These are phyloP conservation scores for Peromyscus melanophrys DNA, from an alignment of 2,797 vertebrate genomes.

Conservation along the genomic window DNA sequence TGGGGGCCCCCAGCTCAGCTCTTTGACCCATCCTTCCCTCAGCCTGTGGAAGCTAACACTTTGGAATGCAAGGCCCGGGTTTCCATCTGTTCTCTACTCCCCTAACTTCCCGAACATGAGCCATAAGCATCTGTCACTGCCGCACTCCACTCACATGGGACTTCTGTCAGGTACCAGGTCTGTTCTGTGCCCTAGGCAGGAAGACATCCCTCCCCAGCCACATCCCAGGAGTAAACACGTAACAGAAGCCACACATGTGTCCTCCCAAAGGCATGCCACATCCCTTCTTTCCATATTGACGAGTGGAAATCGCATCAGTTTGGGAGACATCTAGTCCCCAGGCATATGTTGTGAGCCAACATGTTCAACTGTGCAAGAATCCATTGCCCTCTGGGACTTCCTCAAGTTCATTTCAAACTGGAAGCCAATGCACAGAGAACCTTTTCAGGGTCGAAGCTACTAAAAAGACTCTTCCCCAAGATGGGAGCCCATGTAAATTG, in stretches of 20 bases:
- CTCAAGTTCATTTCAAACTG: background rate
- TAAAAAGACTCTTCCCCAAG: background rate
- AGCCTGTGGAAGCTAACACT: background rate
- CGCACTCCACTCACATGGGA: fast-evolving
- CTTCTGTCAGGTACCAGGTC: background rate
- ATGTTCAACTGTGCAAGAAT: fast-evolving
- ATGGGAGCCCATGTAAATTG: background rate
- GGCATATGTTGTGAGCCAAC: background rate
- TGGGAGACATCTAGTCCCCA: background rate
- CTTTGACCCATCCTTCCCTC: background rate
- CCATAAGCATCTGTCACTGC: background rate
- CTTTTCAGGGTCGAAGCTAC: fast-evolving
- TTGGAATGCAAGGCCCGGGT: background rate
- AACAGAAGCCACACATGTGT: background rate
- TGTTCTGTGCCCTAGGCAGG: background rate
- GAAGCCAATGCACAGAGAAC: background rate
- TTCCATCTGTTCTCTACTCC: fast-evolving
- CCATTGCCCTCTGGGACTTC: background rate
- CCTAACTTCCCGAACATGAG: background rate
- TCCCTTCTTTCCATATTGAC: background rate
- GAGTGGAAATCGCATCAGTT: fast-evolving
- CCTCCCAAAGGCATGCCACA: background rate
- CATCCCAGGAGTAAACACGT: background rate
- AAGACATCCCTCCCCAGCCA: background rate
- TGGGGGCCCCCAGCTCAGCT: background rate